A percentile compares a stretch with the other conserved stretches of the same genome.
These are phyloP conservation scores for Gymnocypris eckloni DNA, from an alignment of 2,797 vertebrate genomes.

Conservation along the genomic window DNA sequence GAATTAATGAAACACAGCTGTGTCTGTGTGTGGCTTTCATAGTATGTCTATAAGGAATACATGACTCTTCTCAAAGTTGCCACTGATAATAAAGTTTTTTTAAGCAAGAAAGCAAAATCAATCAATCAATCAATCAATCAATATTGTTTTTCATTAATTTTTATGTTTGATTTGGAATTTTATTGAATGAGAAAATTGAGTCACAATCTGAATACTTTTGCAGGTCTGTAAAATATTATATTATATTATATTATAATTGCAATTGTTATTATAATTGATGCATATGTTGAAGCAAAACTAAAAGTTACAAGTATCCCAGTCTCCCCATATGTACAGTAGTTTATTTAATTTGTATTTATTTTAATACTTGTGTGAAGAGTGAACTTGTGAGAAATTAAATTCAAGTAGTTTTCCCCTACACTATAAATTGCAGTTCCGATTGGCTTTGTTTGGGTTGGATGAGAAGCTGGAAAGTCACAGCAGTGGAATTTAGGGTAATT, in stretches of 20 bases:
- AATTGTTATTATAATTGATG: neutral
- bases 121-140: no score
- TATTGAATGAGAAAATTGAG: neutral
- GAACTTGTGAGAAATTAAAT: neutral
- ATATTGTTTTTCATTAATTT: no score
- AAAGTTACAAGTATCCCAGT: no score
- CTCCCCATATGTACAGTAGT: no score
- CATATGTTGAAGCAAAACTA: neutral
- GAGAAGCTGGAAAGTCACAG: constrained; percentile 7
- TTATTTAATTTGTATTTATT: no score
- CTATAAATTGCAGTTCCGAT: constrained; percentile 7
- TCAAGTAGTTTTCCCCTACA: neutral
- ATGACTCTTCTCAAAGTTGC: neutral
- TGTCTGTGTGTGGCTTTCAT: constrained; percentile 14
- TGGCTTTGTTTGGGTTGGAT: constrained; percentile 19
- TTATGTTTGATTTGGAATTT: no score
- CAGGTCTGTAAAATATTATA: neutral
- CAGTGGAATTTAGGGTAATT: neutral
- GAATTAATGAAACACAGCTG: constrained; percentile 47
- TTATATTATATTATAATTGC: neutral
- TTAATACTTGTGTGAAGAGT: neutral
- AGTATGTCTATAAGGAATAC: neutral
- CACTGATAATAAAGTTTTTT: neutral
- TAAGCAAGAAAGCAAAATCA: no score
- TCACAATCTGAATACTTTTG: neutral